Evolutionary conservation across 2,113 vertebrate species (phyloP).

Genomic region (Nanorana parkeri): DNA sequence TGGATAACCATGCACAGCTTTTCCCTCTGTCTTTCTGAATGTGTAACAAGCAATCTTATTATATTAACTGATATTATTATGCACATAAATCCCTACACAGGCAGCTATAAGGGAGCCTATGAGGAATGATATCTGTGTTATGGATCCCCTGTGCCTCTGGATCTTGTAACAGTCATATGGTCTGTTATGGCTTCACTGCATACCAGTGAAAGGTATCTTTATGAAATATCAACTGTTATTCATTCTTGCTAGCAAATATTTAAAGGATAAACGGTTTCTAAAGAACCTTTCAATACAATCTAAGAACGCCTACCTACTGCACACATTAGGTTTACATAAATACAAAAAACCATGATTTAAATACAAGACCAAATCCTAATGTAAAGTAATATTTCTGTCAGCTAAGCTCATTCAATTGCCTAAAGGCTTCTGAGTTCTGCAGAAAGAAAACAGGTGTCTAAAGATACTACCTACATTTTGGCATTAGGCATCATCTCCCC

Average conservation of each 20-base stretch:
- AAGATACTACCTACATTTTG: neutral
- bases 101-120: too few species aligned
- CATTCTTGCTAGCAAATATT: slow-evolving; percentile 19
- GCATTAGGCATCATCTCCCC: neutral
- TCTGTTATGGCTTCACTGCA: too few species aligned
- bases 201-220: too few species aligned
- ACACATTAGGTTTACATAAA: slow-evolving; percentile 25
- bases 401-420: slow-evolving; percentile 27
- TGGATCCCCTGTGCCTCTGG: too few species aligned
- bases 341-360: slow-evolving; percentile 16
- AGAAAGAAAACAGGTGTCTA: slow-evolving; percentile 36
- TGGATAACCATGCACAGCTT: too few species aligned
- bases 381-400: slow-evolving; percentile 16
- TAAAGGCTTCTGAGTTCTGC: slow-evolving; percentile 19
- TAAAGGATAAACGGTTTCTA: neutral
- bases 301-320: slow-evolving; percentile 10
- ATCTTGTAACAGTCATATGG: too few species aligned
- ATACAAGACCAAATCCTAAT: neutral
- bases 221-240: too few species aligned
- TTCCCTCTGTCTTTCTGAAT: too few species aligned
- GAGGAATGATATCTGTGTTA: too few species aligned
- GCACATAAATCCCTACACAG: too few species aligned
- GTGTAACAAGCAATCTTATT: too few species aligned
- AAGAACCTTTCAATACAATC: neutral
- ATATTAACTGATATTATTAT: too few species aligned